These are phyloP conservation scores for Branchipolynoe longqiensis DNA, from an alignment of 2,888 invertebrate genomes.

Conservation along the genomic window DNA sequence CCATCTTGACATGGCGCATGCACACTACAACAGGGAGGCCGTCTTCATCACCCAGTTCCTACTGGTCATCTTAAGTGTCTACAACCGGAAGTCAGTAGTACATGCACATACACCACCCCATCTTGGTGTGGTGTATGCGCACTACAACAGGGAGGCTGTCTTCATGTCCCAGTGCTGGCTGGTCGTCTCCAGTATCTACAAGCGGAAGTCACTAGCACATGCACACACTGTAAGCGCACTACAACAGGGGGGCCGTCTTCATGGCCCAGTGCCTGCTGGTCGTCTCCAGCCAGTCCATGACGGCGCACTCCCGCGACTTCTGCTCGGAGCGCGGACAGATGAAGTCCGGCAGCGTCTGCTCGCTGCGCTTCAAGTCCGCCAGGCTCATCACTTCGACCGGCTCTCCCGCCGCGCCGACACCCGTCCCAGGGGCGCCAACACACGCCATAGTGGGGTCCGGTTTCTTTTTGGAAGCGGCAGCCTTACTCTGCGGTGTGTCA, in stretches of 20 bases:
- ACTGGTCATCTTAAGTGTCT: too few relatives aligned
- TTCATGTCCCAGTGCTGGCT: too few relatives aligned
- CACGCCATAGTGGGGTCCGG: not conserved
- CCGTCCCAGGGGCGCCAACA: not conserved
- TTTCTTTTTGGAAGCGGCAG: not conserved
- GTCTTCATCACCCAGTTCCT: too few relatives aligned
- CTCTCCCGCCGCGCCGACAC: not conserved
- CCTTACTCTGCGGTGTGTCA: not conserved
- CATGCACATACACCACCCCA: too few relatives aligned
- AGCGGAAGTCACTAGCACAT: too few relatives aligned
- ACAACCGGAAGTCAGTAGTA: too few relatives aligned
- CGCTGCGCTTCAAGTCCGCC: slow-evolving; percentile 22
- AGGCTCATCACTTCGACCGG: slow-evolving; percentile 6
- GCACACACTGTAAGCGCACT: not conserved
- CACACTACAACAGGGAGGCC: slow-evolving; percentile 66
- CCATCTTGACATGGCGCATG: too few relatives aligned
- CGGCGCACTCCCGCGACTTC: slow-evolving; percentile 72
- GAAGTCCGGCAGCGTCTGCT: slow-evolving; percentile 69
- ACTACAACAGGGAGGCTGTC: too few relatives aligned
- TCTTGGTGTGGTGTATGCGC: too few relatives aligned
- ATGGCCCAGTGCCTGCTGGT: slow-evolving; percentile 69
- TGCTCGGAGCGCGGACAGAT: slow-evolving; percentile 75
- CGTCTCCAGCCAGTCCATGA: slow-evolving; percentile 72
- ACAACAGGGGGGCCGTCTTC: slow-evolving; percentile 68
- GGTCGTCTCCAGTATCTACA: too few relatives aligned